Conservation (phyloP, 2,888 invertebrate species). For the Drosophila fulvimacula region DNA sequence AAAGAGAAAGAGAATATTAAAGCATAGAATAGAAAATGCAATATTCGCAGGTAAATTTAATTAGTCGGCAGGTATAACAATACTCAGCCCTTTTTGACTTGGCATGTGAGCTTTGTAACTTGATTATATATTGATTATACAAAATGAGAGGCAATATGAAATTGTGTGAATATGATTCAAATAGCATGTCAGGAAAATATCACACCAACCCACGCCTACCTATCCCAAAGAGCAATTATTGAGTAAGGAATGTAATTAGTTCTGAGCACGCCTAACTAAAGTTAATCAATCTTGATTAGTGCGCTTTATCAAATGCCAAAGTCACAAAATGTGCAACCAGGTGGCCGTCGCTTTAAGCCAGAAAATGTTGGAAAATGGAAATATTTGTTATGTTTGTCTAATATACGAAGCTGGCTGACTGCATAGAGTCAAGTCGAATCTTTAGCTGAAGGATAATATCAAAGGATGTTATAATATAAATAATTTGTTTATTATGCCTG, state of each 20-base stretch:
- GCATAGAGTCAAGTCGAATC: no score
- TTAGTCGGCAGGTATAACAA: constrained; percentile 35
- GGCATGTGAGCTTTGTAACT: constrained; percentile 20
- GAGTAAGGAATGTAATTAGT: not conserved
- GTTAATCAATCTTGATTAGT: not conserved
- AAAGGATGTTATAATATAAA: not conserved
- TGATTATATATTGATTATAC: constrained; percentile 32
- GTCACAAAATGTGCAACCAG: not conserved
- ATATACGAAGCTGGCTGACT: no score
- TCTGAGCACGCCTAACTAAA: not conserved
- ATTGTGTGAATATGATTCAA: constrained; percentile 13
- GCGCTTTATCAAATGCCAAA: not conserved
- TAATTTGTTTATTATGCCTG: not conserved
- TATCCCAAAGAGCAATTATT: not conserved
- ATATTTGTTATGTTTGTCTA: not conserved
- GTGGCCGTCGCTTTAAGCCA: not conserved
- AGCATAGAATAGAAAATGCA: constrained; percentile 23
- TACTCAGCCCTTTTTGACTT: constrained; percentile 18
- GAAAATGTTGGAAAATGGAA: not conserved
- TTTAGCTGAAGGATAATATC: not conserved
- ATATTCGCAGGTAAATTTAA: constrained; percentile 49
- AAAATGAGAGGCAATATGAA: constrained; percentile 13
- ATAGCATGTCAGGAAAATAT: not conserved
- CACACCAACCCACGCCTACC: no score
- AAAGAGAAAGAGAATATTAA: not conserved